These are phyloP conservation scores for Ictalurus punctatus DNA, from an alignment of 2,113 vertebrate genomes.

Conservation along the genomic window DNA sequence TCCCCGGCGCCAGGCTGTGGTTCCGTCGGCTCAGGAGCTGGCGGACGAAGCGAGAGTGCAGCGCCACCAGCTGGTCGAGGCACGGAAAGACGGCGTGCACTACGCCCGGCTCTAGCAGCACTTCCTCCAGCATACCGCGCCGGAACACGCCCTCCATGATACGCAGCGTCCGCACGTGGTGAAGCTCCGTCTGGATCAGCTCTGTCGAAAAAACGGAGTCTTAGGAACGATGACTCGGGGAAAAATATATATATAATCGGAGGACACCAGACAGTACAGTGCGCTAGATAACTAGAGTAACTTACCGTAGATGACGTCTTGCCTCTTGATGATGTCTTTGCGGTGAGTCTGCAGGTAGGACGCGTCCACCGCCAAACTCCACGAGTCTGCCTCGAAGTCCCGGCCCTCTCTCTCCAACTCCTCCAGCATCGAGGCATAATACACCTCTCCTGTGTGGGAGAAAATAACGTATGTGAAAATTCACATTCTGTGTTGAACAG, in stretches of 20 bases:
- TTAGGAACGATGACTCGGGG: background rate
- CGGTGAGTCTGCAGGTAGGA: conserved; percentile 86
- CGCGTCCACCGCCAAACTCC: conserved; percentile 87
- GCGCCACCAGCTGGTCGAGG: conserved; percentile 84
- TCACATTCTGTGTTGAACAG: background rate
- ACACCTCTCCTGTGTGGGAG: conserved; percentile 64
- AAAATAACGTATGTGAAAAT: background rate
- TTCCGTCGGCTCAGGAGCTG: conserved; percentile 78
- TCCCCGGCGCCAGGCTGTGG: conserved; percentile 78
- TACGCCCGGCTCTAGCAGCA: conserved; percentile 79
- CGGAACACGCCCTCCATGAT: conserved; percentile 92
- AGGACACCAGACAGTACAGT: background rate
- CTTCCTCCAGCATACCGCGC: conserved; percentile 88
- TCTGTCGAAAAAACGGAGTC: conserved; percentile 66
- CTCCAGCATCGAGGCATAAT: conserved; percentile 86
- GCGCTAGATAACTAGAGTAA: background rate
- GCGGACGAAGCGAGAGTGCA: conserved; percentile 82
- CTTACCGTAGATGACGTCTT: conserved; percentile 93
- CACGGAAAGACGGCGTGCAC: conserved; percentile 90
- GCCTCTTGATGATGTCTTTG: conserved; percentile 90
- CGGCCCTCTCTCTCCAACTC: conserved; percentile 83
- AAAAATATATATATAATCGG: no score
- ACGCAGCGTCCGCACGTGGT: conserved; percentile 87
- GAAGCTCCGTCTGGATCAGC: conserved; percentile 92
- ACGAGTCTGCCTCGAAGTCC: conserved; percentile 87